Conservation (phyloP, 2,797 vertebrate genomes). For the Acanthiza pusilla region DNA sequence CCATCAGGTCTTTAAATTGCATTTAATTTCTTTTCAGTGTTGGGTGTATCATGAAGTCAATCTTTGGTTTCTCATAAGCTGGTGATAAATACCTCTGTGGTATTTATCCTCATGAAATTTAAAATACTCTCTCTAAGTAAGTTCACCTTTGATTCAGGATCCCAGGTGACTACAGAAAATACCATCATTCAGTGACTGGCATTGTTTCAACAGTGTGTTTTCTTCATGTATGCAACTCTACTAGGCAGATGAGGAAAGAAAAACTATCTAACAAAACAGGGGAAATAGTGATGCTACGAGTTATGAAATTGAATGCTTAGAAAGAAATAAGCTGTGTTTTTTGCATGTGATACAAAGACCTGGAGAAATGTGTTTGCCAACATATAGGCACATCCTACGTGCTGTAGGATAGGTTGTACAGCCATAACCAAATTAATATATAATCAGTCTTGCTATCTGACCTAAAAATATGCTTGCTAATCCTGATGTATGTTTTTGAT, state of each 20-base stretch:
- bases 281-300: not conserved
- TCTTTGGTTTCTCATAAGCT: not conserved
- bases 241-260: not conserved
- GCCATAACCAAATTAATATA: constrained; percentile 15
- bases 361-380: not conserved
- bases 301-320: not conserved
- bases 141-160: not conserved
- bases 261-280: not conserved
- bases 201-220: not conserved
- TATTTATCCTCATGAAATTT: not conserved
- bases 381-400: not conserved
- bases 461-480: constrained; percentile 20
- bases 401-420: too few relatives aligned
- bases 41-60: not conserved
- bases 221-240: not conserved
- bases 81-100: not conserved
- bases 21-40: not conserved
- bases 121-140: not conserved
- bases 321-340: not conserved
- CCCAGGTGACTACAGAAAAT: not conserved
- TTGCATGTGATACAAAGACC: not conserved
- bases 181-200: not conserved
- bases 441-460: constrained; percentile 16
- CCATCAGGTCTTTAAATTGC: not conserved
- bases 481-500: constrained; percentile 45